Percentiles rank a stretch among this genome's conserved stretches.
Evolutionary conservation across 2,888 invertebrate genomes (phyloP).

Genomic region (Parapristionchus giblindavisi): DNA sequence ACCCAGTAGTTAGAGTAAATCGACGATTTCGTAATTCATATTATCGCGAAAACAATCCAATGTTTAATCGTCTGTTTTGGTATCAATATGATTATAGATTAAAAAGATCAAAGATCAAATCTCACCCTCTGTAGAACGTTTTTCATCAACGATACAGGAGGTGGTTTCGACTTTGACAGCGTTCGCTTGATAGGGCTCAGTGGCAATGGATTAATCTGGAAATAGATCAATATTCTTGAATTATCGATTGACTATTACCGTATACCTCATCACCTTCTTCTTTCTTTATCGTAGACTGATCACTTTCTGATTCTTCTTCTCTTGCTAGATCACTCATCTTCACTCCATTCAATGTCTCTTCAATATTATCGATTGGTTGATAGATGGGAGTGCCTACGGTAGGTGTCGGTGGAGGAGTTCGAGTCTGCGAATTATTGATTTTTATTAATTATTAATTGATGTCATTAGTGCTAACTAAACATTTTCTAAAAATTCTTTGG

Average conservation of each 20-base stretch:
- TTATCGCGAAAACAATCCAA: too few relatives aligned
- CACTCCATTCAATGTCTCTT: too few relatives aligned
- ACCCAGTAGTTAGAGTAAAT: too few relatives aligned
- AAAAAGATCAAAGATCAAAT: too few relatives aligned
- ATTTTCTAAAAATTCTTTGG: too few relatives aligned
- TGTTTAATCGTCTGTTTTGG: too few relatives aligned
- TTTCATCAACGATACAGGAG: slow-evolving; percentile 4
- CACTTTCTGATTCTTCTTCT: slow-evolving; percentile 11
- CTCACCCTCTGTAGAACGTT: slow-evolving; percentile 25
- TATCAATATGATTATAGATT: too few relatives aligned
- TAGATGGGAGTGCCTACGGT: neutral
- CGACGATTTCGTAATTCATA: too few relatives aligned
- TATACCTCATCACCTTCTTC: slow-evolving; percentile 32
- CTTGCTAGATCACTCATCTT: too few relatives aligned
- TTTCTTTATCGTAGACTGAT: slow-evolving; percentile 15
- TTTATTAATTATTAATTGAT: neutral
- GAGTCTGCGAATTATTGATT: neutral
- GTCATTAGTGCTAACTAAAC: too few relatives aligned
- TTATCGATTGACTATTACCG: neutral
- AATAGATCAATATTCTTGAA: neutral
- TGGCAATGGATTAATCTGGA: neutral
- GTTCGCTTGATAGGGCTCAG: slow-evolving; percentile 11
- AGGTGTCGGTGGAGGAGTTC: slow-evolving; percentile 10
- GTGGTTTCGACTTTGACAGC: slow-evolving; percentile 6
- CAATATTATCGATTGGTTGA: neutral